Evolutionary conservation across 2,113 vertebrate genomes (phyloP), one percentile per base, ranked within the genome.

Genomic region (Menidia beryllina): DNA sequence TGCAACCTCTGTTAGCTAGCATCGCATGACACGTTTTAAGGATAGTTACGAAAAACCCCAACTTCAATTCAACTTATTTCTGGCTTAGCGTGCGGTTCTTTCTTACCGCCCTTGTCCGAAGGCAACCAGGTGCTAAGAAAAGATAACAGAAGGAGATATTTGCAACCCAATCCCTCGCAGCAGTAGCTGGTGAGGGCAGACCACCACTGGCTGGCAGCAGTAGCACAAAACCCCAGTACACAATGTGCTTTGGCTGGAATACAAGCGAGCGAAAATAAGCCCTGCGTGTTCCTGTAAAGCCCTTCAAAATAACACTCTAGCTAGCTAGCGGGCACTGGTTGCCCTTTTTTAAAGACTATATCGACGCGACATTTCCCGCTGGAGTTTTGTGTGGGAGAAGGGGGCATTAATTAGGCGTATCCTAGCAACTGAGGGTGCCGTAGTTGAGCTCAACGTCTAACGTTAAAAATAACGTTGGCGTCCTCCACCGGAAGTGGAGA

Each of bases 41-140:
- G 21, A 48, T 45, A 7, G 26, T 72, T 67, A 30, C 19, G 4
- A 7, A 49, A n/a, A 62, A 20, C 4, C 43, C 24, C 38, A 78
- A 68, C 77, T 74, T 54, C 0, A 39, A 14, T 69, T 70, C 8
- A 62, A 72, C 30, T 64, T 49, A 0, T 48, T 2, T 55, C 5
- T 2, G 30, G 17, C 1, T 3, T n/a, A 24, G 20, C 13, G 9
- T 0, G 20, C 2, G 39, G 38, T 6, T 0, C 4, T 15, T 50
- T 67, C 85, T 80, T 85, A 86, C 86, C 82, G 62, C 78, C 75
- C 78, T 85, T 41, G 60, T 77, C 60, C 74, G 77, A 81, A 79
- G 76, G 72, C 77, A 81, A 72, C 20, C 61, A 26, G 74, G 75
- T 82, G 73, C 51, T 57, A 66, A 83, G 68, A 83, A 19, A 64